phyloP scores from a whole-genome alignment of 1,140 invertebrate species.

The Lutraria rhynchaena region DNA sequence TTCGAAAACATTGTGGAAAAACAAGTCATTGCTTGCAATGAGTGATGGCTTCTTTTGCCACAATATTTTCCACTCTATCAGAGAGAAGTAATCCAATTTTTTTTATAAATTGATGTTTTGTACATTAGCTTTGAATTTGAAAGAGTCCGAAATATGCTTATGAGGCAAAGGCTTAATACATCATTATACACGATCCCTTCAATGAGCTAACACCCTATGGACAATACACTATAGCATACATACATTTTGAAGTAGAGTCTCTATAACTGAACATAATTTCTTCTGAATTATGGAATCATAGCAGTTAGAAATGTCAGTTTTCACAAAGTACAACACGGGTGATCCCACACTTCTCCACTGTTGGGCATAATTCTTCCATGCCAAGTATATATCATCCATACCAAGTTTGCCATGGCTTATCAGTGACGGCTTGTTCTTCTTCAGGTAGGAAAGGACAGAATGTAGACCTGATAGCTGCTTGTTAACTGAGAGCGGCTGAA shows the following conservation, averaged over 20 bases:
- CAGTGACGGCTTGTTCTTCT: conserved; percentile 54
- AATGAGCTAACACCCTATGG: too few relatives aligned
- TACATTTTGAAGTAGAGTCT: conserved; percentile 64
- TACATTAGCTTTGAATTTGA: too few relatives aligned
- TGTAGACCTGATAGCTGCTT: conserved; percentile 67
- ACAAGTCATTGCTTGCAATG: too few relatives aligned
- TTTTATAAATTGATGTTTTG: too few relatives aligned
- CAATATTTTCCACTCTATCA: too few relatives aligned
- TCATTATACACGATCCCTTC: too few relatives aligned
- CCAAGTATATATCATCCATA: conserved; percentile 68
- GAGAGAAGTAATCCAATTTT: too few relatives aligned
- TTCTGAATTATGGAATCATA: conserved; percentile 70
- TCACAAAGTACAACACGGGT: conserved; percentile 70
- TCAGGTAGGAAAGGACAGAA: conserved; percentile 60
- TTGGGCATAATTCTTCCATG: conserved; percentile 56
- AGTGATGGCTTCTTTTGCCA: too few relatives aligned
- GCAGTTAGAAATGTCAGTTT: conserved; percentile 71
- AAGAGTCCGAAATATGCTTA: too few relatives aligned
- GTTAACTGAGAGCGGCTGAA: conserved; percentile 69
- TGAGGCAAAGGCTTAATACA: too few relatives aligned
- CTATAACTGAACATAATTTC: conserved; percentile 64
- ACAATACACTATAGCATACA: too few relatives aligned
- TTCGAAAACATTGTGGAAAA: too few relatives aligned
- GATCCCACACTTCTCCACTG: conserved; percentile 24
- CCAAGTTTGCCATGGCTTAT: conserved; percentile 68